Evolutionary conservation across 2,888 invertebrate species (phyloP).

Genomic region (Pseudococcus longispinus): DNA sequence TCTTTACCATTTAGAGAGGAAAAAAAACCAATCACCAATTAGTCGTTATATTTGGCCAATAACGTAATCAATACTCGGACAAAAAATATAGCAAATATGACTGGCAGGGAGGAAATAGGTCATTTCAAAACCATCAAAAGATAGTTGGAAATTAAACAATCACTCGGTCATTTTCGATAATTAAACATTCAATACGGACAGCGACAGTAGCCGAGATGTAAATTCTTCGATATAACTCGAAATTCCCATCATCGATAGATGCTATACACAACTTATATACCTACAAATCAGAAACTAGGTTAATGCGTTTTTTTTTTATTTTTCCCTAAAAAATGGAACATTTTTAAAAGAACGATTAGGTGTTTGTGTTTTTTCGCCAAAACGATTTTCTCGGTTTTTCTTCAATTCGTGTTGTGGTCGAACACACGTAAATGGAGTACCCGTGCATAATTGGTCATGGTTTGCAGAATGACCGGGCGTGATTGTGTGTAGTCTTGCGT

Average conservation of each 20-base stretch:
- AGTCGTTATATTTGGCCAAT: neutral
- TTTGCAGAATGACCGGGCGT: constrained; percentile 50
- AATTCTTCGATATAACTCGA: neutral
- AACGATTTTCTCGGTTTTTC: constrained; percentile 34
- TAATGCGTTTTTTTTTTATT: constrained; percentile 12
- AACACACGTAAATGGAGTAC: constrained; percentile 41
- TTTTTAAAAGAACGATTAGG: constrained; percentile 40
- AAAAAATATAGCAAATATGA: neutral
- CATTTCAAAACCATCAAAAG: neutral
- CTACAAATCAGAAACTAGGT: constrained; percentile 19
- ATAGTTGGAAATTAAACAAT: neutral
- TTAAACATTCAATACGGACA: constrained; percentile 25
- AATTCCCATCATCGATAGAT: constrained; percentile 18
- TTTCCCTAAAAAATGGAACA: constrained; percentile 18
- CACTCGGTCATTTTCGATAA: constrained; percentile 17
- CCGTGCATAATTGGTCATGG: constrained; percentile 55
- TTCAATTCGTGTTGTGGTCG: constrained; percentile 17
- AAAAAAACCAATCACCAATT: neutral
- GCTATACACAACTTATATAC: neutral
- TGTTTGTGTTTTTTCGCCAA: constrained; percentile 38
- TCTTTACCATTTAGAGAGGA: neutral
- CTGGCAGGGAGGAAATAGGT: neutral
- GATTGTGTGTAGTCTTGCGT: constrained; percentile 42
- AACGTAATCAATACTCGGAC: neutral
- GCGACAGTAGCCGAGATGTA: neutral